phyloP scores from a whole-genome alignment of 1,140 invertebrate species.

The Calliopsis andreniformis region DNA sequence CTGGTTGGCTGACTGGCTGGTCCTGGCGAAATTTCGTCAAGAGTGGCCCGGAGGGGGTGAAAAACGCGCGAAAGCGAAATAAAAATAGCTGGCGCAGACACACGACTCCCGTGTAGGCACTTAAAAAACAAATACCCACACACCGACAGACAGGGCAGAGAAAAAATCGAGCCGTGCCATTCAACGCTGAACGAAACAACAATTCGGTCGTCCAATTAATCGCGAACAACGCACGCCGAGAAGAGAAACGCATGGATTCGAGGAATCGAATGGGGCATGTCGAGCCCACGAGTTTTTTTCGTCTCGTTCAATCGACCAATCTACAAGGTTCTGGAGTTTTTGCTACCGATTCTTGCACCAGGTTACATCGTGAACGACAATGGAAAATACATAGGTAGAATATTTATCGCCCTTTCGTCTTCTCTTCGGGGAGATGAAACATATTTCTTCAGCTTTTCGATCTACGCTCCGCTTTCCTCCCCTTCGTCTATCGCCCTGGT shows the following conservation, averaged over 20 bases:
- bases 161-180: slow-evolving; percentile 49
- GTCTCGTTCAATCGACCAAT: slow-evolving; percentile 54
- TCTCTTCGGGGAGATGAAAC: no score
- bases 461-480: not conserved
- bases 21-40: slow-evolving; percentile 44
- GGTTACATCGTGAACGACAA: not conserved
- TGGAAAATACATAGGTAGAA: no score
- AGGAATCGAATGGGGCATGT: slow-evolving; percentile 59
- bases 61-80: slow-evolving; percentile 14
- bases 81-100: slow-evolving; percentile 11
- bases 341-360: not conserved
- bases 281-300: slow-evolving; percentile 39
- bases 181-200: slow-evolving; percentile 57
- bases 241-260: slow-evolving; percentile 57
- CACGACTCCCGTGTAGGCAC: slow-evolving; percentile 41
- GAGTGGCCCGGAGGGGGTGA: not conserved
- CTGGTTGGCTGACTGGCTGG: slow-evolving; percentile 15
- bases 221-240: slow-evolving; percentile 53
- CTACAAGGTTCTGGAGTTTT: slow-evolving; percentile 40
- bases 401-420: no score
- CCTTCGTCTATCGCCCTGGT: not conserved
- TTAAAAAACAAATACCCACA: slow-evolving; percentile 54
- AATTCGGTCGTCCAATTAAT: slow-evolving; percentile 66
- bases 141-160: slow-evolving; percentile 12
- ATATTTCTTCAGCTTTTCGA: no score